Conservation (phyloP, 2,113 vertebrate genomes). For the Pseudorhombus dupliciocellatus region DNA sequence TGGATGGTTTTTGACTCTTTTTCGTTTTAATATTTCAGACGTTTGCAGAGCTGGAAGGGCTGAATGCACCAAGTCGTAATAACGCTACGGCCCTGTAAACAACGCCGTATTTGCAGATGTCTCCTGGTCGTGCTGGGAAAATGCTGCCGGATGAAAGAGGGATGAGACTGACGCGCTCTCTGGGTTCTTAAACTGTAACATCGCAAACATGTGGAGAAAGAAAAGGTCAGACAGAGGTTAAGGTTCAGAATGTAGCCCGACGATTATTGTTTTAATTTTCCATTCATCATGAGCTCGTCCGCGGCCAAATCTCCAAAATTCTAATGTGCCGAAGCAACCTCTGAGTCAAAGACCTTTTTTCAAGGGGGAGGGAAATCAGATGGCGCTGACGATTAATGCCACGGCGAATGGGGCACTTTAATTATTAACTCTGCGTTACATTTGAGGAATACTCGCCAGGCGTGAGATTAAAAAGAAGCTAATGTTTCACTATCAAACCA, state of each 20-base stretch:
- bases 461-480: constrained; percentile 80
- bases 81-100: constrained; percentile 56
- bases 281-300: constrained; percentile 39
- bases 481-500: constrained; percentile 82
- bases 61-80: constrained; percentile 47
- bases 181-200: not conserved
- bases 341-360: constrained; percentile 41
- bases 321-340: constrained; percentile 48
- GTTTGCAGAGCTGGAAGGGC: constrained; percentile 54
- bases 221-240: not conserved
- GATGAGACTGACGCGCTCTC: constrained; percentile 6
- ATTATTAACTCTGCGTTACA: constrained; percentile 81
- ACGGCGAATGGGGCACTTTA: constrained; percentile 69
- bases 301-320: constrained; percentile 51
- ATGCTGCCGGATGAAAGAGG: constrained; percentile 29
- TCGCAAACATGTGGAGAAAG: not conserved
- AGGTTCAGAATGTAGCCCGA: not conserved
- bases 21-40: constrained; percentile 74
- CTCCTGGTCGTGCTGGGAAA: constrained; percentile 20
- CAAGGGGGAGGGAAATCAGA: constrained; percentile 53
- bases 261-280: constrained; percentile 18
- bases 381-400: constrained; percentile 66
- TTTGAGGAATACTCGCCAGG: constrained; percentile 80
- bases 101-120: constrained; percentile 50
- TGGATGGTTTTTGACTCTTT: constrained; percentile 54